Evolutionary conservation across 2,888 invertebrate species (phyloP).

Genomic region (Troides aeacus): DNA sequence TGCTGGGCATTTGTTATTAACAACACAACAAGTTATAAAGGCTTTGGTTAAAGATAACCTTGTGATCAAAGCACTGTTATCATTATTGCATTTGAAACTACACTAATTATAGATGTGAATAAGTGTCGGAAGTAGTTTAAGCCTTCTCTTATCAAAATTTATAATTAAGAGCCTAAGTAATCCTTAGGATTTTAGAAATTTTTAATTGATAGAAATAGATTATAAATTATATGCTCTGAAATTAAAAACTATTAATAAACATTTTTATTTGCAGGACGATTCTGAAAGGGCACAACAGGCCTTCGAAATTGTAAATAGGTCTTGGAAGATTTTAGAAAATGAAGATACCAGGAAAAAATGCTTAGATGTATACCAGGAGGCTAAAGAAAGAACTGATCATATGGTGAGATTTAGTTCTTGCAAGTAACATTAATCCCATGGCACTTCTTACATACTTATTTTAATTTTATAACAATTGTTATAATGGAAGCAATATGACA

Average conservation of each 20-base stretch:
- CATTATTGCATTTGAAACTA: no score
- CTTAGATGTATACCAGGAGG: slow-evolving; percentile 97
- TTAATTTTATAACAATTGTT: no score
- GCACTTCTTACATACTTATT: no score
- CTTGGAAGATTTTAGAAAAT: slow-evolving; percentile 97
- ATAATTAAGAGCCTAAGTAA: not conserved
- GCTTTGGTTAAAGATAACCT: no score
- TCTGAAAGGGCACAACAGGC: slow-evolving; percentile 95
- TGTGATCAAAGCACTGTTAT: no score
- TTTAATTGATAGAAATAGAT: no score
- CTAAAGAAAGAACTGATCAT: slow-evolving; percentile 95
- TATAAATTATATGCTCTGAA: not conserved
- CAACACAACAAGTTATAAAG: no score
- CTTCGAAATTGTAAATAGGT: slow-evolving; percentile 95
- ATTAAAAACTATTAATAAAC: slow-evolving; percentile 2
- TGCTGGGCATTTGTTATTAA: no score
- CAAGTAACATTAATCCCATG: not conserved
- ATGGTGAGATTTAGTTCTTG: slow-evolving; percentile 84
- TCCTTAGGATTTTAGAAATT: not conserved
- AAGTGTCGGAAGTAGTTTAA: not conserved
- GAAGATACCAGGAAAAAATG: slow-evolving; percentile 96
- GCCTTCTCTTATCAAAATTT: not conserved
- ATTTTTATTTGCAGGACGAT: slow-evolving; percentile 86
- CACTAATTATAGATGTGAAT: no score
- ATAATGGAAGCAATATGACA: no score